Base-by-base conservation (phyloP, 2,888 invertebrate genomes). In the Drosophila longiperda region DNA sequence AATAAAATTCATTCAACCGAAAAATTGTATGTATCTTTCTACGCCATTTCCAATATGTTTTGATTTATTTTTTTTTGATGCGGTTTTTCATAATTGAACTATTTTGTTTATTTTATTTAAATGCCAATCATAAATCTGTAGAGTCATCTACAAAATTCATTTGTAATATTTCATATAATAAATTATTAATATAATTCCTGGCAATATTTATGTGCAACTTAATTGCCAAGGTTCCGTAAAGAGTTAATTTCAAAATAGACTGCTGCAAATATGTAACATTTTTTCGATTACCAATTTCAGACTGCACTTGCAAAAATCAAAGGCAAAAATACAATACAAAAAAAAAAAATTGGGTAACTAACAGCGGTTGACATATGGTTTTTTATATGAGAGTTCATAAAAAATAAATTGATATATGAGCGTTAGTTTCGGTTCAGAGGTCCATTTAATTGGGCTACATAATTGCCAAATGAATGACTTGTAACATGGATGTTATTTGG, bases 401-500 rank as follows among this genome's bases (percentile, higher is more conserved):
- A 78, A 73, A 78, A 45, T 40, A 54, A 49, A 57, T 62, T 49
- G 65, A 69, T 58, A 71, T 58, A 62, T 78, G 66, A 54, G 33
- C 48, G 29, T 38, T 52, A 32, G 68, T 71, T 57, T 48, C 52
- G 66, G 42, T 60, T 73, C 65, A 23, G 55, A 61, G 50, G 26
- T 48, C 69, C 84, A 89, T 87, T 84, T 89, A 84, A 89, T 83
- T 89, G 82, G 76, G 64, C 70, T 76, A 67, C 72, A 73, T 82
- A 68, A 83, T 87, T 85, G 88, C 80, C 80, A 84, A 85, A 87
- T 89, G 87, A 85, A 85, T 87, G 85, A 84, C 85, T 77, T 75
- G 87, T 75, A 81, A 74, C 79, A 87, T 81, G 69, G 73, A 59
- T 64, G 63, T 68, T 71, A 55, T 74, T 71, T 74, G 68, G 61